These are phyloP conservation scores for Acestrorhynchus altus DNA, from an alignment of 2,797 vertebrate species.

Conservation along the genomic window DNA sequence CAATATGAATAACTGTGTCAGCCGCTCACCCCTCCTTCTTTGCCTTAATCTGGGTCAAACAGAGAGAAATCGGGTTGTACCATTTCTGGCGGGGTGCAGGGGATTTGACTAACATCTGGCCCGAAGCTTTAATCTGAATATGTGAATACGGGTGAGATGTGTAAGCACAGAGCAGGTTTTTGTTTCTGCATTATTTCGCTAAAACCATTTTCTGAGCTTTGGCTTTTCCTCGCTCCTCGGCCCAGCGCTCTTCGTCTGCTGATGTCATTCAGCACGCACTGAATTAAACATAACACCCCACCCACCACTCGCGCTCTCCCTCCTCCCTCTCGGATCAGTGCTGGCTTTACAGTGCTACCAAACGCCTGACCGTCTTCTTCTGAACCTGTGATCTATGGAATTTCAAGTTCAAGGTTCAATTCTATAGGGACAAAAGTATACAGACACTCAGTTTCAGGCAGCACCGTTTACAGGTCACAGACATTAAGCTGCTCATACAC, in stretches of 20 bases:
- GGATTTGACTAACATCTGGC: conserved; percentile 78
- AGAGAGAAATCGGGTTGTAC: conserved; percentile 78
- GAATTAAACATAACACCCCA: conserved; percentile 72
- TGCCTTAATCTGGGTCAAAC: conserved; percentile 82
- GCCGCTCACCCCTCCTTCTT: conserved; percentile 60
- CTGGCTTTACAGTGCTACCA: background rate
- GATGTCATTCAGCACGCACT: conserved; percentile 72
- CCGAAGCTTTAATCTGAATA: conserved; percentile 74
- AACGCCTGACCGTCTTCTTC: too few species aligned
- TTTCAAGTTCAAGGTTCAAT: too few species aligned
- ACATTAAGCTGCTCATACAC: too few species aligned
- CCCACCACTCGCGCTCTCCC: conserved; percentile 15
- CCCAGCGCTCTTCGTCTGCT: conserved; percentile 57
- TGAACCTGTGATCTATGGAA: too few species aligned
- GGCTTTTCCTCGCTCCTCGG: conserved; percentile 34
- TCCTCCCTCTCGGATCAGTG: background rate
- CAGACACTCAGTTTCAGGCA: too few species aligned
- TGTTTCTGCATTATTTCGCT: conserved; percentile 52
- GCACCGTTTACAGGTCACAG: too few species aligned
- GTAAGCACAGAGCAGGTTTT: conserved; percentile 66
- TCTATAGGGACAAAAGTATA: too few species aligned
- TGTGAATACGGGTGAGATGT: conserved; percentile 72
- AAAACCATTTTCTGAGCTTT: conserved; percentile 39
- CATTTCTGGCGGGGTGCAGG: conserved; percentile 72
- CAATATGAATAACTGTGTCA: conserved; percentile 47